Evolutionary conservation across 2,888 invertebrate genomes (phyloP).

Genomic region (Oscheius sp.): DNA sequence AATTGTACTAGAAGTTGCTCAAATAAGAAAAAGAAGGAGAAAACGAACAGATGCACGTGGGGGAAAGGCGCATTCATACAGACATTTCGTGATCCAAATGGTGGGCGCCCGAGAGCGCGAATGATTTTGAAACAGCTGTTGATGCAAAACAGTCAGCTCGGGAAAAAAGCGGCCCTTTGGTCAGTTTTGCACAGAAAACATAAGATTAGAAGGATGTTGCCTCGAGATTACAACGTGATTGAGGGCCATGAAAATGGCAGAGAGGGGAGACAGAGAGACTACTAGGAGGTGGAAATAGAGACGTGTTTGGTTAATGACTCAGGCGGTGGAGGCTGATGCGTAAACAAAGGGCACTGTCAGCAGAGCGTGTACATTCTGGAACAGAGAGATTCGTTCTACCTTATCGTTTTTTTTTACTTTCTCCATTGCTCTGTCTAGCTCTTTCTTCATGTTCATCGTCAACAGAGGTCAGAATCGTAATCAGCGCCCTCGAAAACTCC

Average conservation of each 20-base stretch:
- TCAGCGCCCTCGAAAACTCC: too few relatives aligned
- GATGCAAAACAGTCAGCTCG: background rate
- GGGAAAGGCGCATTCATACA: background rate
- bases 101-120: background rate
- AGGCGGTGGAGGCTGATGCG: background rate
- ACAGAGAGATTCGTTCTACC: too few relatives aligned
- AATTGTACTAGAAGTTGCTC: background rate
- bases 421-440: too few relatives aligned
- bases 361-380: too few relatives aligned
- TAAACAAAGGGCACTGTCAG: too few relatives aligned
- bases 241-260: background rate
- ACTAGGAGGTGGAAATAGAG: background rate
- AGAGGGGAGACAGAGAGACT: background rate
- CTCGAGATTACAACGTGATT: background rate
- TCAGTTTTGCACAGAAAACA: too few relatives aligned
- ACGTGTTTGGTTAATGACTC: background rate
- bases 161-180: too few relatives aligned
- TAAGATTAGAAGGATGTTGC: background rate
- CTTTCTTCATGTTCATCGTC: too few relatives aligned
- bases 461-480: too few relatives aligned
- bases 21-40: conserved; percentile 1
- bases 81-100: background rate
- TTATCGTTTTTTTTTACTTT: too few relatives aligned
- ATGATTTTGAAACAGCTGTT: background rate
- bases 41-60: background rate